Base-by-base conservation (phyloP, 2,113 vertebrate genomes). In the Rhinogobius similis region DNA sequence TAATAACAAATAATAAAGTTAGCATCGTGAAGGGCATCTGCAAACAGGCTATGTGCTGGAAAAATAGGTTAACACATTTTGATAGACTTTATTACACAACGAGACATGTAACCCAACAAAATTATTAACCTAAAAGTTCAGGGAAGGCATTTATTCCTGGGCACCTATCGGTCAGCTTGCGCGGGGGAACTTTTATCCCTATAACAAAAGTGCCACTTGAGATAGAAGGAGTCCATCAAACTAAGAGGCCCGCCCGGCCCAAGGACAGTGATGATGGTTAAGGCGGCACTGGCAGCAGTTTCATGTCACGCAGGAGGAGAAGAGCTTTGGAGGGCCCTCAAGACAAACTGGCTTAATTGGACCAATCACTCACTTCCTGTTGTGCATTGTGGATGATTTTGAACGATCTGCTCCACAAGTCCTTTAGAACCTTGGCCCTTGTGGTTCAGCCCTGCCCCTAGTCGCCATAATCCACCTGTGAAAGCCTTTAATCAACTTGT, bases 251-350 rank as follows among this genome's bases (percentile, higher is more conserved):
- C 7, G 55, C 7, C 81, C 55, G 24, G 26, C 79, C 70, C 86
- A 82, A 86, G 82, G 86, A 87, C 81, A 72, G 59, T 12, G 59
- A 62, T 62, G 58, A 62, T 62, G 85, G 81, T 69, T 83, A 82
- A 87, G 86, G 80, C 77, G 84, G 64, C 48, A 13, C 78, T 71
- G 79, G 88, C 86, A 86, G 88, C 86, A 86, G 41, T 76, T 84
- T 85, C 87, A 87, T 77, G 67, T 65, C 29, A 52, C 64, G 5
- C 24, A 10, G 72, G 23, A 48, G 29, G 10, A 14, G 29, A 16
- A 50, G 61, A 86, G 65, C 70, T 66, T 50, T 36, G n/a, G 50
- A 75, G 39, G 74, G 72, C 79, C 78, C 75, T 78, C 66, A 82
- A 82, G 69, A 84, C 70, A 84, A 82, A 73, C 73, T 44, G 43